A percentile compares a stretch with the other conserved stretches of the same genome.
phyloP scores from a whole-genome alignment of 2,113 vertebrate genomes.

The Xenopus laevis region DNA sequence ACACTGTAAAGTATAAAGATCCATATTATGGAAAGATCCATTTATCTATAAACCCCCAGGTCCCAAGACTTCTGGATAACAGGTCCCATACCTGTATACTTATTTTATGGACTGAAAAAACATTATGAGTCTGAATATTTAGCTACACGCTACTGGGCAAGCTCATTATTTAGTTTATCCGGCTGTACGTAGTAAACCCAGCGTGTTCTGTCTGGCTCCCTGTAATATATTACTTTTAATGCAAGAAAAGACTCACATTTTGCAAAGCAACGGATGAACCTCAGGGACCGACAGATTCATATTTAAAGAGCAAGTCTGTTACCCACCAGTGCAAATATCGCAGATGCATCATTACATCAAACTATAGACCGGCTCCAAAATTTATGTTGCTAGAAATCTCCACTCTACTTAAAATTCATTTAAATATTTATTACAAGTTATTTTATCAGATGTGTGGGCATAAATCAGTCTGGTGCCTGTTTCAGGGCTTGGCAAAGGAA shows the following conservation, averaged over 20 bases:
- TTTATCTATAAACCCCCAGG: too few relatives aligned
- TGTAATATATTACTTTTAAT: conserved; percentile 8
- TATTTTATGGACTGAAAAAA: too few relatives aligned
- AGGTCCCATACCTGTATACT: too few relatives aligned
- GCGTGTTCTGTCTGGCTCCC: neutral
- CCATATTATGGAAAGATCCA: too few relatives aligned
- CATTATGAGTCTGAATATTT: neutral
- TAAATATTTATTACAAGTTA: conserved; percentile 44
- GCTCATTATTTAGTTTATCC: neutral
- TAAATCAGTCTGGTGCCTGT: neutral
- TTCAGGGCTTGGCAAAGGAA: neutral
- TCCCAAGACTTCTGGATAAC: too few relatives aligned
- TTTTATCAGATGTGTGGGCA: conserved; percentile 26
- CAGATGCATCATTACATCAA: conserved; percentile 17
- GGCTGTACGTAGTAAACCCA: neutral
- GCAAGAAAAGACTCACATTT: neutral
- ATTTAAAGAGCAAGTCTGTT: conserved; percentile 31
- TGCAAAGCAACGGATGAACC: conserved; percentile 1
- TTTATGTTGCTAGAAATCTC: conserved; percentile 36
- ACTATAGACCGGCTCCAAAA: conserved; percentile 8
- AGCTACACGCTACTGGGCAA: neutral
- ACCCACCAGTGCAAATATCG: neutral
- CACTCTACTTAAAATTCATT: conserved; percentile 30
- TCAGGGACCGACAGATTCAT: conserved; percentile 24
- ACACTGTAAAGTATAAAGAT: too few relatives aligned